Conservation (phyloP, 2,113 vertebrate genomes). For the Myotis brandtii region DNA sequence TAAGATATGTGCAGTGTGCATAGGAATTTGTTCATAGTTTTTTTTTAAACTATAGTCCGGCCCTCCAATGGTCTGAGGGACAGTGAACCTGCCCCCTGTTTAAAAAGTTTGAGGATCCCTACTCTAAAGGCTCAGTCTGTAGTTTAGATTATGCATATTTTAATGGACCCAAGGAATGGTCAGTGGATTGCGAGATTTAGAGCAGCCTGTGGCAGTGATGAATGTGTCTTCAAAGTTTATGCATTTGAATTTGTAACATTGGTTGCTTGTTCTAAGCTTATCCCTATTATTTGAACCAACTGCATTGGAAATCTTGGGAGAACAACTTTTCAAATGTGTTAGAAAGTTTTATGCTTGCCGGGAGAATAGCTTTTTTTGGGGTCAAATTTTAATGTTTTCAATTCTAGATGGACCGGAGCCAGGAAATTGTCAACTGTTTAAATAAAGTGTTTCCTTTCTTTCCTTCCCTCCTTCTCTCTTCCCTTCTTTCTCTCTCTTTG, state of each 20-base stretch:
- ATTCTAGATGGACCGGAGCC: slow-evolving; percentile 51
- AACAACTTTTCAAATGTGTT: slow-evolving; percentile 17
- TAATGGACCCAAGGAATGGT: not conserved
- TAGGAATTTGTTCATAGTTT: too few relatives aligned
- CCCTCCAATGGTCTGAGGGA: too few relatives aligned
- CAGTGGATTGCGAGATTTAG: not conserved
- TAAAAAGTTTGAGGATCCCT: too few relatives aligned
- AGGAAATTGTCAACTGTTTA: slow-evolving; percentile 51
- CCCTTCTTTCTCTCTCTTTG: not conserved
- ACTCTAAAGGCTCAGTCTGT: not conserved
- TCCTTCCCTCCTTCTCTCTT: not conserved
- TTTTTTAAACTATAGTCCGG: too few relatives aligned
- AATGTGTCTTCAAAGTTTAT: not conserved
- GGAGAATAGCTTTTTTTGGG: not conserved
- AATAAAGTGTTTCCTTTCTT: slow-evolving; percentile 53
- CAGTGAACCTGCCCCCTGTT: too few relatives aligned
- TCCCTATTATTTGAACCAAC: not conserved
- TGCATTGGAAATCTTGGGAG: slow-evolving; percentile 12
- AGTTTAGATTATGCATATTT: not conserved
- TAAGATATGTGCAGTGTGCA: too few relatives aligned
- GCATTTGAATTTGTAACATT: not conserved
- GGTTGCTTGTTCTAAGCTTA: not conserved
- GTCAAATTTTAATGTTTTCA: slow-evolving; percentile 62
- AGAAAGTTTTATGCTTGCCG: slow-evolving; percentile 43
- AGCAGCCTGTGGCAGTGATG: not conserved